phyloP scores from a whole-genome alignment of 1,140 invertebrate genomes.

The Leptestheria dahalacensis region DNA sequence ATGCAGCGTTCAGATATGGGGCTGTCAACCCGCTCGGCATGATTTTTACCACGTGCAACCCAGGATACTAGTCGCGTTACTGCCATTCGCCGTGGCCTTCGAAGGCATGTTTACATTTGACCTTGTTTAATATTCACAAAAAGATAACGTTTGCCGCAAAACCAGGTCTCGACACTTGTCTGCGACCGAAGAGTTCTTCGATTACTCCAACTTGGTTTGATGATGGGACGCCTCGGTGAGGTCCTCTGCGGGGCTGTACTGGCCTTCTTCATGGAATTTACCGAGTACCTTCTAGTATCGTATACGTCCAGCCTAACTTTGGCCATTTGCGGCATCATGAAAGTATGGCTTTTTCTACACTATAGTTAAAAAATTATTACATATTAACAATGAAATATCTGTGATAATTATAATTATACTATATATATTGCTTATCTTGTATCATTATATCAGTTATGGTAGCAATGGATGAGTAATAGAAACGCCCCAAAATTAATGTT shows the following conservation, averaged over 20 bases:
- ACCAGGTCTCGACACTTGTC: slow-evolving; percentile 23
- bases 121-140: too few relatives aligned
- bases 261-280: slow-evolving; percentile 89
- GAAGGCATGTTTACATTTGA: slow-evolving; percentile 83
- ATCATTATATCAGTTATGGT: too few relatives aligned
- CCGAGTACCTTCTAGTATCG: slow-evolving; percentile 82
- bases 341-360: too few relatives aligned
- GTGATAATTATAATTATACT: too few relatives aligned
- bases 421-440: too few relatives aligned
- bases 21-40: slow-evolving; percentile 89
- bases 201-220: slow-evolving; percentile 27
- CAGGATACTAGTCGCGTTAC: slow-evolving; percentile 85
- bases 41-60: slow-evolving; percentile 97
- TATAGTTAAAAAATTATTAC: too few relatives aligned
- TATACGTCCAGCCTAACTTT: slow-evolving; percentile 94
- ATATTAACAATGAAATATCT: too few relatives aligned
- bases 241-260: slow-evolving; percentile 59
- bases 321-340: slow-evolving; percentile 89
- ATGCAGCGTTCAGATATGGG: slow-evolving; percentile 90
- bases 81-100: slow-evolving; percentile 70
- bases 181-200: slow-evolving; percentile 33
- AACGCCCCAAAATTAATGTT: too few relatives aligned
- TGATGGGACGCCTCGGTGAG: slow-evolving; percentile 32
- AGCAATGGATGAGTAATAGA: too few relatives aligned
- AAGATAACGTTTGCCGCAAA: too few relatives aligned